A percentile compares a stretch with the other conserved stretches of the same genome.
These are phyloP conservation scores for Rachycentron canadum DNA, from an alignment of 2,797 vertebrate species.

Conservation along the genomic window DNA sequence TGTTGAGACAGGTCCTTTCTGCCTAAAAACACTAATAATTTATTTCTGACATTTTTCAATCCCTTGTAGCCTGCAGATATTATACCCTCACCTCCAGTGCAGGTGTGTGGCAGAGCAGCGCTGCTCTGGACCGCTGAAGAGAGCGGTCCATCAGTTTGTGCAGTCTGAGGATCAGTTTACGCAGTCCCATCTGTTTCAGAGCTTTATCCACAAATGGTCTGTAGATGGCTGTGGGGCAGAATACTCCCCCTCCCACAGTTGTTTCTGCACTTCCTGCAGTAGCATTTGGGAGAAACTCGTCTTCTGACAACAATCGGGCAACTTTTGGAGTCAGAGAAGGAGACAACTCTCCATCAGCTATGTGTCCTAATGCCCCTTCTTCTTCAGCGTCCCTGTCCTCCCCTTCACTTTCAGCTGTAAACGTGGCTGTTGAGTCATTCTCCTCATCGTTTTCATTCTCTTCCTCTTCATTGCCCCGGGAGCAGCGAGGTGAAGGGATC, in stretches of 20 bases:
- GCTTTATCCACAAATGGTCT: conserved; percentile 99
- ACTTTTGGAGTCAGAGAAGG: conserved; percentile 85
- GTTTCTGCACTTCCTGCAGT: conserved; percentile 65
- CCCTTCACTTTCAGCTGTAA: conserved; percentile 89
- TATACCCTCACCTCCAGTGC: conserved; percentile 89
- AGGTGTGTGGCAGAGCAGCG: conserved; percentile 89
- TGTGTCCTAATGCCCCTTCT: conserved; percentile 38
- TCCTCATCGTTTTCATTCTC: conserved; percentile 86
- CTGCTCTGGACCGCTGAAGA: conserved; percentile 93
- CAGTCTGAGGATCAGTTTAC: conserved; percentile 96
- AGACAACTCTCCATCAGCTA: conserved; percentile 75
- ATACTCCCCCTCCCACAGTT: conserved; percentile 76
- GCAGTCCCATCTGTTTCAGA: conserved; percentile 99
- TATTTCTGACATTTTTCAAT: too few species aligned
- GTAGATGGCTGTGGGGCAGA: conserved; percentile 96
- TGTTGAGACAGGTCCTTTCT: too few species aligned
- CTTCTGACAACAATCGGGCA: conserved; percentile 89
- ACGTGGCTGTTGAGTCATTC: conserved; percentile 87
- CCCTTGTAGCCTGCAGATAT: too few species aligned
- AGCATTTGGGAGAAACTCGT: conserved; percentile 85
- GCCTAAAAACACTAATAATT: too few species aligned
- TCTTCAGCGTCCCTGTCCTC: conserved; percentile 84
- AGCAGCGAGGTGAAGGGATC: conserved; percentile 94
- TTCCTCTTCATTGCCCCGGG: conserved; percentile 88
- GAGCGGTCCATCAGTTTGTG: conserved; percentile 99